phyloP scores from a whole-genome alignment of 2,888 invertebrate genomes.

The Laothoe populi region DNA sequence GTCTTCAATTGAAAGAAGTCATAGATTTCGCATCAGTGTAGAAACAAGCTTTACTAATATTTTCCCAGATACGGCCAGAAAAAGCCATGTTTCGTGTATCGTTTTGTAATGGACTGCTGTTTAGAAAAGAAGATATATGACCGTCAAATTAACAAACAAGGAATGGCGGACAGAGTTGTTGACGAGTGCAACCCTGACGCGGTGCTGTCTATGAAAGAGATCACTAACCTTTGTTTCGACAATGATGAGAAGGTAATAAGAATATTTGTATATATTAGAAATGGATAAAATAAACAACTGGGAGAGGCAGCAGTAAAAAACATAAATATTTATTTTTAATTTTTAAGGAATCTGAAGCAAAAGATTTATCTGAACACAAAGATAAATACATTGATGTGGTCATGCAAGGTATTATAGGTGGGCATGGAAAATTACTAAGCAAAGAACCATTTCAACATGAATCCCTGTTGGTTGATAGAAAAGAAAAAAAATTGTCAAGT shows the following conservation, averaged over 20 bases:
- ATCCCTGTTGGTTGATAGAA: slow-evolving; percentile 95
- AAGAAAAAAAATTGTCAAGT: slow-evolving; percentile 96
- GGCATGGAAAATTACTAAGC: slow-evolving; percentile 87
- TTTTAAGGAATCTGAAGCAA: slow-evolving; percentile 87
- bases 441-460: slow-evolving; percentile 98
- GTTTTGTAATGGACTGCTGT: slow-evolving; percentile 98
- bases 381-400: slow-evolving; percentile 93
- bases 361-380: slow-evolving; percentile 89
- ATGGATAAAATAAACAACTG: neutral
- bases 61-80: slow-evolving; percentile 93
- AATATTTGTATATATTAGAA: neutral
- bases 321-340: slow-evolving; percentile 28
- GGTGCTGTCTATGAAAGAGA: slow-evolving; percentile 94
- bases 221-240: slow-evolving; percentile 95
- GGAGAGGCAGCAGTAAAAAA: neutral
- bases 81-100: slow-evolving; percentile 97
- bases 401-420: slow-evolving; percentile 89
- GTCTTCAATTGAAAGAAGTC: no score
- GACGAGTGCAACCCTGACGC: slow-evolving; percentile 99
- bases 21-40: neutral
- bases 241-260: slow-evolving; percentile 88
- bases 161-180: slow-evolving; percentile 98
- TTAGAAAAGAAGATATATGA: slow-evolving; percentile 99
- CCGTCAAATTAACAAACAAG: slow-evolving; percentile 98
- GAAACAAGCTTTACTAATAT: neutral